Base-by-base conservation (phyloP, 1,140 invertebrate species). In the Chlorops oryzae region DNA sequence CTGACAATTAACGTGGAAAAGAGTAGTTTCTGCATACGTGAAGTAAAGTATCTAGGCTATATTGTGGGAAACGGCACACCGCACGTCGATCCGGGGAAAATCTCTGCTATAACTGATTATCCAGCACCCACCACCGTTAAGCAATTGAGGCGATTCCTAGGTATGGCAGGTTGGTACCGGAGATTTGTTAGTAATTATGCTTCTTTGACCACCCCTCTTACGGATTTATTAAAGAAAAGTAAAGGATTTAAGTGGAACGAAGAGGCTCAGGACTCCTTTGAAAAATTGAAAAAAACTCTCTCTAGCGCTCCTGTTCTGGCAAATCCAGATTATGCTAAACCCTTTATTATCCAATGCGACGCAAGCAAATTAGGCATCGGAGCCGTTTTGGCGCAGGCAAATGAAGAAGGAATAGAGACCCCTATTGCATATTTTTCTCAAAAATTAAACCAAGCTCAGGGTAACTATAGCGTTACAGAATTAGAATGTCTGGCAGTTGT, bases 1-100 rank as follows among this genome's bases (percentile, higher is more conserved):
- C 25, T 45, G 3, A 51, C 50, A 3, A 51, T 51, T 28, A 51
- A 51, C 15, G 25, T 51, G n/a, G 42, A 40, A 20, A 51, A 51
- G 46, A 63, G 1, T 63, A 73, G 65, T 22, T 52, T 80, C 2
- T 77, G 73, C 24, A 58, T 78, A n/a, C 13, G 32, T 22, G 49
- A 51, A 21, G 49, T 51, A 15, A 28, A 35, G 21, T 51, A 51
- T 25, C 22, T 51, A 17, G 40, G 41, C 4, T 34, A 51, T 9
- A 35, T 51, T 4, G 40, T 51, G 20, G 49, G 49, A 18, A 35
- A 51, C 12, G 49, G 49, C 2, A 78, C 74, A 28, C 21, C 40
- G 27, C 17, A 51, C 49, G 12, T 3, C 56, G 77, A 15, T 62
- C 62, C 10, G 15, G 24, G 13, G 10, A 46, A 46, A 15, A 13